Evolutionary conservation across 2,113 vertebrate genomes (phyloP).

Genomic region (Lipotes vexillifer): DNA sequence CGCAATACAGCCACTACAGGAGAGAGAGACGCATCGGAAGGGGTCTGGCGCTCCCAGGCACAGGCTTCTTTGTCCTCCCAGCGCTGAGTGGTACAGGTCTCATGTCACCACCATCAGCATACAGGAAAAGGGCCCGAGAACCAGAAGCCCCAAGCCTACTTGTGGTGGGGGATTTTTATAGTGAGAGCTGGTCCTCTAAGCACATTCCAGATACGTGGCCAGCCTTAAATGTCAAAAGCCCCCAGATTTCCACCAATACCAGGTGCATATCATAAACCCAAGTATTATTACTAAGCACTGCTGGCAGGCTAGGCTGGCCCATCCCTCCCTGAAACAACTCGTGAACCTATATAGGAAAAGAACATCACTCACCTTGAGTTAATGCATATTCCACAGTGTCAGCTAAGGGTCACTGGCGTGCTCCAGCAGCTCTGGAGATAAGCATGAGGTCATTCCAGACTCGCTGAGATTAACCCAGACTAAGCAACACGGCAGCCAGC

Average conservation of each 20-base stretch:
- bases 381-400: background rate
- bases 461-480: background rate
- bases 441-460: background rate
- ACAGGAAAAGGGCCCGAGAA: background rate
- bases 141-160: background rate
- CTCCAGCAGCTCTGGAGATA: background rate
- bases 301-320: background rate
- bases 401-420: background rate
- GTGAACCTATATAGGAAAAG: background rate
- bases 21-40: fast-evolving
- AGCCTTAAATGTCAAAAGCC: background rate
- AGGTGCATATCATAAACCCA: background rate
- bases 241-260: background rate
- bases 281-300: background rate
- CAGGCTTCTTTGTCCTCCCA: background rate
- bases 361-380: background rate
- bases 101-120: background rate
- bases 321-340: background rate
- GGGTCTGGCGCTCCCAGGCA: background rate
- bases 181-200: background rate
- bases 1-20: background rate
- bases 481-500: background rate
- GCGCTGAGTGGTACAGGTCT: background rate
- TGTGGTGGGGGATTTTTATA: fast-evolving
- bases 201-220: background rate